Evolutionary conservation across 37 sponge, comb jelly and placozoan species (phyloP), one percentile per base, ranked within the genome.

Genomic region (Halichondria panicea): DNA sequence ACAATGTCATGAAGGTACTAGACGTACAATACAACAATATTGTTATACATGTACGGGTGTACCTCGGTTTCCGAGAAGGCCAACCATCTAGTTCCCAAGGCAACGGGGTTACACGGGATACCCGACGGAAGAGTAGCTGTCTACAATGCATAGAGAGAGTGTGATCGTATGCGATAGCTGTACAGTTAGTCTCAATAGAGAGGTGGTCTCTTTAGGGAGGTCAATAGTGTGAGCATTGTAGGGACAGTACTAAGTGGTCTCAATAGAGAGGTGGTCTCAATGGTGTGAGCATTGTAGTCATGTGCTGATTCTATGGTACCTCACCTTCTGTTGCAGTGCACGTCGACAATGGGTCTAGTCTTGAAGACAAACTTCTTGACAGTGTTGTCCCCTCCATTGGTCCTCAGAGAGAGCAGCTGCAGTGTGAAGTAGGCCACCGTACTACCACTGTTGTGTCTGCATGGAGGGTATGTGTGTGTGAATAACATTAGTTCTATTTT

Each of bases 71-170:
- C 92, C 12, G 90, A 50, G 63, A 88, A 88, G n/a, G 98, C 98
- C 43, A 97, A 62, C 98, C 98, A 97, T 34, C 92, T 64, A 25
- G 67, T 50, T 12, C 98, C 98, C 31, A 97, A 77, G 1, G 95
- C 84, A 32, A 97, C 60, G 0, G 98, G 98, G 46, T 90, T 91
- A 48, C 81, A 81, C 39, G 83, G 87, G 40, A n/a, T n/a, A n/a
- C n/a, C n/a, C n/a, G n/a, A n/a, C n/a, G n/a, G n/a, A n/a, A n/a
- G n/a, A n/a, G n/a, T n/a, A n/a, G n/a, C n/a, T n/a, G n/a, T n/a
- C n/a, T n/a, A n/a, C 24, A 39, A 35, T 30, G 27, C 12, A 30
- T 32, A 48, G 4, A 71, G 21, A 22, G 12, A 54, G 63, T 33
- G 43, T 4, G 22, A 48, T 11, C 54, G 36, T 39, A 3, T 13